These are phyloP conservation scores for Lacerta bilineata DNA, from an alignment of 2,797 vertebrate genomes.

Conservation along the genomic window DNA sequence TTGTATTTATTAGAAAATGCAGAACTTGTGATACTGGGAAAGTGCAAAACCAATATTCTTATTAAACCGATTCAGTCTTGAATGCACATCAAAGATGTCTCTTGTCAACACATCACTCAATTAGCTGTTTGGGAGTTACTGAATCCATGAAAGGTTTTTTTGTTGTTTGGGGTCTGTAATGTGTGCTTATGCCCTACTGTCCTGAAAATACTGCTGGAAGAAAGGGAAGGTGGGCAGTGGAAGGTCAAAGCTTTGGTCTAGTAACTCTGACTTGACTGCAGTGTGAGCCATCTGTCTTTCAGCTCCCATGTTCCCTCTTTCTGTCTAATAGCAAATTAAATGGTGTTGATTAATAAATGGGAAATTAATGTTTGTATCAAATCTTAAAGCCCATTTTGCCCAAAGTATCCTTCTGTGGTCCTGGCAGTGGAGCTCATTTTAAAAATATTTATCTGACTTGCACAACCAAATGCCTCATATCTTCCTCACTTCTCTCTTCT, in stretches of 20 bases:
- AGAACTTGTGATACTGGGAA: slow-evolving; percentile 64
- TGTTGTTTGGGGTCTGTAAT: background rate
- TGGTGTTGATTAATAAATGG: background rate
- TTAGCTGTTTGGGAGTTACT: background rate
- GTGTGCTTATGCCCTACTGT: background rate
- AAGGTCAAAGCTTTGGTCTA: background rate
- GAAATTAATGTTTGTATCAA: background rate
- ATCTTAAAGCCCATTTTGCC: fast-evolving
- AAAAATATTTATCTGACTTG: background rate
- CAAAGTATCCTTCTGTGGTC: fast-evolving
- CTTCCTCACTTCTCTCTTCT: too few species aligned
- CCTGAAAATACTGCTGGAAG: background rate
- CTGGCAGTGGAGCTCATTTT: fast-evolving
- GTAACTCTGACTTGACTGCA: background rate
- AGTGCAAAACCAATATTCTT: slow-evolving; percentile 60
- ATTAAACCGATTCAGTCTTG: slow-evolving; percentile 75
- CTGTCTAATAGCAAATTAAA: background rate
- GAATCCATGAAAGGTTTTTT: background rate
- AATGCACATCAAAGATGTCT: slow-evolving; percentile 57
- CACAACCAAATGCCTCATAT: background rate
- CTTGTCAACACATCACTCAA: slow-evolving; percentile 31
- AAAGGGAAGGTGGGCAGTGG: background rate
- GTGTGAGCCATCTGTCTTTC: background rate
- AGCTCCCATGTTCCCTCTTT: background rate
- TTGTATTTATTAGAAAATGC: slow-evolving; percentile 71